Evolutionary conservation across 2,797 vertebrate genomes (phyloP), one percentile per base, ranked within the genome.

Genomic region (Centroberyx gerrardi): DNA sequence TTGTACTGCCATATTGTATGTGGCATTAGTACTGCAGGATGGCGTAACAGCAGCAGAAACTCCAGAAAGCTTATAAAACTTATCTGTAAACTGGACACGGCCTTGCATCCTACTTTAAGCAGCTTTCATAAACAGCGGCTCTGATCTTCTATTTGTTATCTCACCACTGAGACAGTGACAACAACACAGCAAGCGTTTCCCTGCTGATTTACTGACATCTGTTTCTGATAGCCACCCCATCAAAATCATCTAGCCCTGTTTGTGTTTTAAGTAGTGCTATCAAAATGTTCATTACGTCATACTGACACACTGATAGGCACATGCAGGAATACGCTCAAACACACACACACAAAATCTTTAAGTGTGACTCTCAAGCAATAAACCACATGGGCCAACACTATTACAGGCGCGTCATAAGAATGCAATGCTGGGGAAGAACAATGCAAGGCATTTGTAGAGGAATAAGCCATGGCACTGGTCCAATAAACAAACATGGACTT

Each of bases 401-500:
- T 54, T 42, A 49, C 13, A 29, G 56, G 66, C 54, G 76, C 31
- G 72, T 76, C 72, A 83, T 40, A 38, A 88, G 87, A 90, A 86
- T 90, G 85, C 60, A 79, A 87, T 52, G 53, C 78, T 49, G 66
- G 14, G 62, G 70, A 58, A 77, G 80, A 91, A 92, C 85, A 92
- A 93, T 91, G 86, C 44, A 75, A 88, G 83, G 88, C 72, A 90
- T 93, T 90, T 90, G 79, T 74, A 66, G 71, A 87, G 83, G 80
- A 90, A 85, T 78, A 74, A 78, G 85, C 54, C 5, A 2, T 87
- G 90, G 90, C 92, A 77, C 60, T 0, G 27, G 58, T 88, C 89
- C 88, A 90, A 55, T 81, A 90, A 88, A 87, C 88, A 93, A 94
- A 92, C 88, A 91, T 61, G 55, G 40, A 91, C 90, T 93, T 94